Evolutionary conservation across 2,888 invertebrate species (phyloP).

Genomic region (Parnassius mnemosyne): DNA sequence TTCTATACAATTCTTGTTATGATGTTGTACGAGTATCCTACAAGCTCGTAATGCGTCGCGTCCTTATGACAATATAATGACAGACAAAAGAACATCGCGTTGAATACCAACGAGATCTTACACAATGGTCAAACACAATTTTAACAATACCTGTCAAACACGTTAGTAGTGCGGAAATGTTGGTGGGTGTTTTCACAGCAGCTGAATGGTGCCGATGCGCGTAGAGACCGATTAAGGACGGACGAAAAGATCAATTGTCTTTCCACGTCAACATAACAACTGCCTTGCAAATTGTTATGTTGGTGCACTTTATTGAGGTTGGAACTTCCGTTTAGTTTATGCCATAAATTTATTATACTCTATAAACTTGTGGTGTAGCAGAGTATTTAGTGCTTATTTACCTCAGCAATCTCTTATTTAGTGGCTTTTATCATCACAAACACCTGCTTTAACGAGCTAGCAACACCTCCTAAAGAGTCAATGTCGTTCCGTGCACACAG

Average conservation of each 20-base stretch:
- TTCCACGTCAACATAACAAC: neutral
- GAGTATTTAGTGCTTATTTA: no score
- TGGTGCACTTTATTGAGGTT: neutral
- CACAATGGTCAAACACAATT: neutral
- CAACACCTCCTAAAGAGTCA: no score
- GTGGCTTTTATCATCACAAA: no score
- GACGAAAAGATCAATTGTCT: conserved; percentile 13
- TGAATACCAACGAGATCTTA: neutral
- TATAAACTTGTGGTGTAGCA: no score
- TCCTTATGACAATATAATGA: no score
- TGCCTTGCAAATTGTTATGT: conserved; percentile 3
- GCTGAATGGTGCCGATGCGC: conserved; percentile 2
- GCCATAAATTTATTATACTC: no score
- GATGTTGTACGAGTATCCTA: no score
- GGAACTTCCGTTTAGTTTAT: neutral
- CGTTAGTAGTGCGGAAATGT: neutral
- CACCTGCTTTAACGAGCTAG: no score
- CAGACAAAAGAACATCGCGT: neutral
- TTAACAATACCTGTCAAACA: neutral
- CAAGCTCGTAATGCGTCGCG: no score
- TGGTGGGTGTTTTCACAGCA: neutral
- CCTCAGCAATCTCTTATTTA: no score
- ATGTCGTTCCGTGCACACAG: no score
- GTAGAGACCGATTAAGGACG: conserved; percentile 1
- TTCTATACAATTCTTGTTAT: no score